Evolutionary conservation across 2,113 vertebrate genomes (phyloP).

Genomic region (Pseudopipra pipra): DNA sequence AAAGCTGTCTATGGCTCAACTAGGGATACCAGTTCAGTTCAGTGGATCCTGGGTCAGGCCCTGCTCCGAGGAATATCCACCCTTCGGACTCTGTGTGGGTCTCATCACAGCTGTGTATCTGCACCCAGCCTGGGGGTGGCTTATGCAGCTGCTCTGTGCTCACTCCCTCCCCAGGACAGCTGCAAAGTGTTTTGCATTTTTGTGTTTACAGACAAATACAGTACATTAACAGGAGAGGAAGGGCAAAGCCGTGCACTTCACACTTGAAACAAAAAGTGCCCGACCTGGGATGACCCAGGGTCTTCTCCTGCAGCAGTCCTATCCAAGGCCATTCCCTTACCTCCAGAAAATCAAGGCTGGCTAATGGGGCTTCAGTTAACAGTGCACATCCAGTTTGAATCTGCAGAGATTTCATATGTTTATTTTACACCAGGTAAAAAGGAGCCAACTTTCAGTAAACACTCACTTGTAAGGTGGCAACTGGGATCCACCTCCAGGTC

Average conservation of each 20-base stretch:
- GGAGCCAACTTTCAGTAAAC: background rate
- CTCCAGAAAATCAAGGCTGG: background rate
- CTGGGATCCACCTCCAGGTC: background rate
- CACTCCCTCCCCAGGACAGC: background rate
- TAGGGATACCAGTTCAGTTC: rapidly evolving
- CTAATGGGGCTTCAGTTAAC: background rate
- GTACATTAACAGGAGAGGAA: background rate
- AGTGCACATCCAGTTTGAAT: background rate
- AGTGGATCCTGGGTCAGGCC: background rate
- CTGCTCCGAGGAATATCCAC: background rate
- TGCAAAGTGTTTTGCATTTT: background rate
- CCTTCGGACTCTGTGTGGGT: background rate
- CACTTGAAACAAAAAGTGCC: background rate
- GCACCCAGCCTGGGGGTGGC: background rate
- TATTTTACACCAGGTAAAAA: background rate
- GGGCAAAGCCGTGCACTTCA: background rate
- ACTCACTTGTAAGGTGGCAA: background rate
- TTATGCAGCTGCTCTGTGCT: background rate
- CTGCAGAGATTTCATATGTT: background rate
- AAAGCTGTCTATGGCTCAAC: background rate
- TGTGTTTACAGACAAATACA: background rate
- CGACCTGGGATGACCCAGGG: background rate
- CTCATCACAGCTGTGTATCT: background rate
- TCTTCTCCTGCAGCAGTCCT: background rate
- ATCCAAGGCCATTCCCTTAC: background rate